A percentile compares a stretch with the other conserved stretches of the same genome.
phyloP scores from a whole-genome alignment of 1,140 invertebrate species.

The Lethocerus indicus region DNA sequence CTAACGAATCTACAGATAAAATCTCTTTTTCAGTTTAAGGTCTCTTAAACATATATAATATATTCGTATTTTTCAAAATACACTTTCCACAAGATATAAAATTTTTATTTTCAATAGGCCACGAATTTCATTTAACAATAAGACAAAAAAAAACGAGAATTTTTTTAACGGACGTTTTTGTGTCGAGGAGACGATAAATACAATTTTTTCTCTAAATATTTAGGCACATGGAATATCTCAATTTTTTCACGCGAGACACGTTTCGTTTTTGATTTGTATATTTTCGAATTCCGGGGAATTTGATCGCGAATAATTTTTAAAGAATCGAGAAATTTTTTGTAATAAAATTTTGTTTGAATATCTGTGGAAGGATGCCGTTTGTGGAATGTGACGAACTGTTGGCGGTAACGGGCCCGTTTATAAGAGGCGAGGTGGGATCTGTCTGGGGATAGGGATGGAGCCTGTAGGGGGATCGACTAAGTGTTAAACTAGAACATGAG shows the following conservation, averaged over 20 bases:
- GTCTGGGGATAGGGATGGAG: slow-evolving; percentile 13
- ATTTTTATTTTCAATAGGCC: slow-evolving; percentile 15
- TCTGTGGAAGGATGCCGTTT: slow-evolving; percentile 15
- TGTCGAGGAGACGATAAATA: slow-evolving; percentile 4
- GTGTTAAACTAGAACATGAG: slow-evolving; percentile 14
- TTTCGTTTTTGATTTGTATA: not conserved
- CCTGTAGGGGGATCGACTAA: slow-evolving; percentile 11
- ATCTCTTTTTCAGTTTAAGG: not conserved
- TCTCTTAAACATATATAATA: not conserved
- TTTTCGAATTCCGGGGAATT: too few relatives aligned
- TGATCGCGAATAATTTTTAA: slow-evolving; percentile 3
- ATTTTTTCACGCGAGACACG: slow-evolving; percentile 1
- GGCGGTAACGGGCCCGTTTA: slow-evolving; percentile 15
- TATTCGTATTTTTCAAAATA: slow-evolving; percentile 5
- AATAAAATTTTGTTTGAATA: slow-evolving; percentile 11
- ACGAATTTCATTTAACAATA: slow-evolving; percentile 14
- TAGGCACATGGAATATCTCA: slow-evolving; percentile 13
- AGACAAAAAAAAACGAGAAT: slow-evolving; percentile 10
- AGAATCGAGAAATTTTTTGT: slow-evolving; percentile 4
- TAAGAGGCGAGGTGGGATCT: slow-evolving; percentile 13
- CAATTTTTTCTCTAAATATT: slow-evolving; percentile 10
- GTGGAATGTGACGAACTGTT: slow-evolving; percentile 13
- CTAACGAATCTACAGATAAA: slow-evolving; percentile 4
- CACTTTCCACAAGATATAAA: slow-evolving; percentile 13
- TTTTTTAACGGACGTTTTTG: too few relatives aligned